Base-by-base conservation (phyloP, 1,140 invertebrate species). In the Drosophila pandora region DNA sequence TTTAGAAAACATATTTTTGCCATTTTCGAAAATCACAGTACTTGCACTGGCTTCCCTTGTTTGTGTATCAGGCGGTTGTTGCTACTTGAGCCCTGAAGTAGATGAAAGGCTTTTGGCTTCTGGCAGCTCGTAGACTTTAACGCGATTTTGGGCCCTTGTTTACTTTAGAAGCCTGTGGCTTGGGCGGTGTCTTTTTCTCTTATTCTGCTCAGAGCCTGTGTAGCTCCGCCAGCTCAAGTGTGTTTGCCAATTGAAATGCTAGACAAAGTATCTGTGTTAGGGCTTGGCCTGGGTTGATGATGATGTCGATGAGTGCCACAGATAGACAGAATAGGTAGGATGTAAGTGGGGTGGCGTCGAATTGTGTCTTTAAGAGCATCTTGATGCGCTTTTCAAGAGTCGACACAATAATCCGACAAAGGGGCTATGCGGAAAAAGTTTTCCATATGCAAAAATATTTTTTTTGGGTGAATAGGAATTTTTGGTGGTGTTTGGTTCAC, bases 161-260 rank as follows among this genome's bases (percentile, higher is more conserved):
- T 87, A 70, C 78, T 88, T 87, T 89, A 45, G 83, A 79, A 76
- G 72, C 69, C 79, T 62, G 84, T 89, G 79, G 34, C 10, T 10
- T 12, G 76, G 62, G 67, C 57, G 59, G 79, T 74, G 59, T 76
- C 65, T 67, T 56, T 54, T 30, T 50, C 54, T 41, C 30, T 47
- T 45, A 52, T 54, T 41, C 37, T 30, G 57, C 67, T 68, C 61
- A 52, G 61, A 79, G 23, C 71, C 50, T 53, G 59, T 76, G 70
- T 79, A 75, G 79, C 76, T 82, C 22, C 55, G 62, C 68, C 22
- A 39, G 64, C 72, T 82, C 72, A 77, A 79, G 76, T 75, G 74
- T 90, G 79, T 90, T 90, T 90, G 80, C 69, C 87, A 87, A 90
- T 90, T 90, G 87, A 90, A 90, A 85, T 85, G 85, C 82, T 90